These are phyloP conservation scores for Synergus itoensis DNA, from an alignment of 2,888 invertebrate genomes.

Conservation along the genomic window DNA sequence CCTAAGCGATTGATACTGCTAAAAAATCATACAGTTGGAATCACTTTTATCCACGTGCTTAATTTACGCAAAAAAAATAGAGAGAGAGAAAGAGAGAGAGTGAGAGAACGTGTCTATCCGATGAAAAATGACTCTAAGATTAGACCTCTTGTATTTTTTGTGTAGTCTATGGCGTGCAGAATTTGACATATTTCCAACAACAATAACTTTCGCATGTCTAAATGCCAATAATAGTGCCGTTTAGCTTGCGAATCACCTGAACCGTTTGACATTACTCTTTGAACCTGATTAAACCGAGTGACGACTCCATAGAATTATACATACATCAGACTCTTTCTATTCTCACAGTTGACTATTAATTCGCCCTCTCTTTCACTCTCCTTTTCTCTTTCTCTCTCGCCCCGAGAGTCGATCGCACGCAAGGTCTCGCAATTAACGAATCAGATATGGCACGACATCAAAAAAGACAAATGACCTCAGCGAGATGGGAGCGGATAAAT, in stretches of 20 bases:
- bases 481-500: slow-evolving; percentile 64
- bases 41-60: too few relatives aligned
- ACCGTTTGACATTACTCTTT: neutral
- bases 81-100: too few relatives aligned
- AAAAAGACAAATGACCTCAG: slow-evolving; percentile 67
- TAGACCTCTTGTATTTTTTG: neutral
- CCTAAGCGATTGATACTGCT: too few relatives aligned
- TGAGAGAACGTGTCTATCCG: too few relatives aligned
- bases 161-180: neutral
- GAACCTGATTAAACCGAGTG: slow-evolving; percentile 31
- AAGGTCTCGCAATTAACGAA: slow-evolving; percentile 68
- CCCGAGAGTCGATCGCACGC: slow-evolving; percentile 63
- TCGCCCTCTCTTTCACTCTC: slow-evolving; percentile 25
- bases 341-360: slow-evolving; percentile 26
- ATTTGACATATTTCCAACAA: neutral
- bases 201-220: neutral
- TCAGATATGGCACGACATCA: slow-evolving; percentile 69
- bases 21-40: too few relatives aligned
- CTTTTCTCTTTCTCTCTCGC: slow-evolving; percentile 44
- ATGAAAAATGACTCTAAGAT: too few relatives aligned
- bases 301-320: slow-evolving; percentile 25
- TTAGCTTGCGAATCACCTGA: slow-evolving; percentile 3
- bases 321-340: neutral
- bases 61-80: too few relatives aligned
- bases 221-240: neutral